Evolutionary conservation across 64 coral and sea anemone species (phyloP).

Genomic region (Pachyseris speciosa): DNA sequence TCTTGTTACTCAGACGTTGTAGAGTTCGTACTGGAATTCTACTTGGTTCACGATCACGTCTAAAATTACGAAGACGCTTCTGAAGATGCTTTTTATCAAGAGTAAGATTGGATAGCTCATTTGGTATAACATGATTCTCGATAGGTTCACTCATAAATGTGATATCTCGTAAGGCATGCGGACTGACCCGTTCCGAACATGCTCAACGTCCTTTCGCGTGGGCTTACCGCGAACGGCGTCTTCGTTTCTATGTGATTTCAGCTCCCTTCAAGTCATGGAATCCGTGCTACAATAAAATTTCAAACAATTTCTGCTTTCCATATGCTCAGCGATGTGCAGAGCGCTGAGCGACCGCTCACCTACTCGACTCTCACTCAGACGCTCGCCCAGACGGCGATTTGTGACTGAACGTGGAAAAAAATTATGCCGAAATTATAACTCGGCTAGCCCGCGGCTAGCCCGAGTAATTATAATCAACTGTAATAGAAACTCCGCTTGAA

Average conservation of each 20-base stretch:
- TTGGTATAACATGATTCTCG: too few species aligned
- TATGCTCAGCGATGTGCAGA: not conserved
- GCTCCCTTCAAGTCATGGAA: not conserved
- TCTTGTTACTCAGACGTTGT: too few species aligned
- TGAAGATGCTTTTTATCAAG: too few species aligned
- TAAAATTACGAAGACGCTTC: too few species aligned
- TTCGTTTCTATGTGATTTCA: slow-evolving; percentile 27
- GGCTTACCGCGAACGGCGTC: slow-evolving; percentile 32
- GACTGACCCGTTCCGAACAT: not conserved
- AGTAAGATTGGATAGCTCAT: too few species aligned
- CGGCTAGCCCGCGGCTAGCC: too few species aligned
- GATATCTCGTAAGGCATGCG: not conserved
- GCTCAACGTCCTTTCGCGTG: slow-evolving; percentile 28
- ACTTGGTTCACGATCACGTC: too few species aligned
- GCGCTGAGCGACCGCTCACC: not conserved
- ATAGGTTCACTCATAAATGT: slow-evolving; percentile 38
- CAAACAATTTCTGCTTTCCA: not conserved
- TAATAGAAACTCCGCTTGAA: too few species aligned
- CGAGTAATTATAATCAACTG: too few species aligned
- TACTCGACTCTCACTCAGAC: not conserved
- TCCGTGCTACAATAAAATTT: not conserved
- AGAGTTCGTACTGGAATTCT: too few species aligned
- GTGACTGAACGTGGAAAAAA: not conserved
- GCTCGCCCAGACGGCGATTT: not conserved
- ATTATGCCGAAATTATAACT: not conserved